Evolutionary conservation across 2,888 invertebrate genomes (phyloP).

Genomic region (Leucophenga maculata): DNA sequence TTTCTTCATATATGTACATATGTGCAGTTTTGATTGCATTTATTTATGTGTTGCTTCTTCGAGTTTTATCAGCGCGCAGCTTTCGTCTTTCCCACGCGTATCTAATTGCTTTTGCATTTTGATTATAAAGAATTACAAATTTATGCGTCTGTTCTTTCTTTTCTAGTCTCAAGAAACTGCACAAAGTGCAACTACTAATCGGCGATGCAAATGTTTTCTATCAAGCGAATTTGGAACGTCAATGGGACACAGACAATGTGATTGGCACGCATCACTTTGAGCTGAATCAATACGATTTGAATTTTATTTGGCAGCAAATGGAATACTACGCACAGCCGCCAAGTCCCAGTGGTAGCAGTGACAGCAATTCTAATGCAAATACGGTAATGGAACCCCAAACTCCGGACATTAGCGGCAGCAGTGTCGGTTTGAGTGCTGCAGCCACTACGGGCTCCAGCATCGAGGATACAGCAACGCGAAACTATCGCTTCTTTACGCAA

Average conservation of each 20-base stretch:
- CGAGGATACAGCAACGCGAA: slow-evolving; percentile 63
- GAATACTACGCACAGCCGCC: slow-evolving; percentile 58
- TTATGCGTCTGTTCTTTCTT: not conserved
- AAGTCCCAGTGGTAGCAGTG: slow-evolving; percentile 5
- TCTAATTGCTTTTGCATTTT: slow-evolving; percentile 1
- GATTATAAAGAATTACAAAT: not conserved
- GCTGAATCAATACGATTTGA: slow-evolving; percentile 71
- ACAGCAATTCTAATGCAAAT: not conserved
- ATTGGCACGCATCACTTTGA: slow-evolving; percentile 70
- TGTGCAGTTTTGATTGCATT: slow-evolving; percentile 23
- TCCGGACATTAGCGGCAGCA: slow-evolving; percentile 20
- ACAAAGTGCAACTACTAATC: slow-evolving; percentile 70
- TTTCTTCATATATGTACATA: not conserved
- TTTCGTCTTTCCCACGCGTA: slow-evolving; percentile 24
- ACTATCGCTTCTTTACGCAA: slow-evolving; percentile 70
- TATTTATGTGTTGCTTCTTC: slow-evolving; percentile 27
- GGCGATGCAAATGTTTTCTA: slow-evolving; percentile 74
- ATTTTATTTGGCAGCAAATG: slow-evolving; percentile 72
- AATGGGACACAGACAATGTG: slow-evolving; percentile 61
- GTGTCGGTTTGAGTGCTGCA: not conserved
- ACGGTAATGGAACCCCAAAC: slow-evolving; percentile 14
- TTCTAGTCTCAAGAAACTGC: slow-evolving; percentile 70
- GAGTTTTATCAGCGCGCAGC: slow-evolving; percentile 11
- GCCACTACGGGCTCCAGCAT: slow-evolving; percentile 24
- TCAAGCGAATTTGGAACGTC: slow-evolving; percentile 77